Evolutionary conservation across 2,113 vertebrate species (phyloP).

Genomic region (Lophius piscatorius): DNA sequence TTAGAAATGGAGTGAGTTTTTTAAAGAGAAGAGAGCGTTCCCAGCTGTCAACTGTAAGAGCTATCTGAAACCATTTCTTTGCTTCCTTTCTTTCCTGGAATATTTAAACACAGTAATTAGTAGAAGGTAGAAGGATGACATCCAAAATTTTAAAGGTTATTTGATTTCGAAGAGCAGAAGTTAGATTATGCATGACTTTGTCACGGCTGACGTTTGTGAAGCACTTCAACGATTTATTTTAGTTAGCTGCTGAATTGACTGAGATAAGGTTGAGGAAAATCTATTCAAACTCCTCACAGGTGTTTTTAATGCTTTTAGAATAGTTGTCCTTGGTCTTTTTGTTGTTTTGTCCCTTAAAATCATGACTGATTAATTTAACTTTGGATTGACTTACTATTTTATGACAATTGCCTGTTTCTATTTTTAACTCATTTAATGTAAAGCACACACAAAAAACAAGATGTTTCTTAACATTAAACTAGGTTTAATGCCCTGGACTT

Average conservation of each 20-base stretch:
- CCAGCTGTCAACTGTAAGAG: too few species aligned
- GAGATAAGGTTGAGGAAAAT: slow-evolving; percentile 12
- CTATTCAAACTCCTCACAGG: not conserved
- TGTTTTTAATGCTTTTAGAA: slow-evolving; percentile 7
- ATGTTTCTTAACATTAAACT: too few species aligned
- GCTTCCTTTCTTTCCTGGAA: not conserved
- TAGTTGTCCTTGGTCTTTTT: slow-evolving; percentile 12
- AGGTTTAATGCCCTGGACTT: too few species aligned
- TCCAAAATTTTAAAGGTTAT: not conserved
- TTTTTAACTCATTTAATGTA: too few species aligned
- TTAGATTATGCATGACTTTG: slow-evolving; percentile 10
- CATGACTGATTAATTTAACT: too few species aligned
- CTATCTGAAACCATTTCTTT: too few species aligned
- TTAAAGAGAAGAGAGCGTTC: too few species aligned
- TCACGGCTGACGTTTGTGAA: slow-evolving; percentile 21
- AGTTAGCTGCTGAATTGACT: slow-evolving; percentile 5
- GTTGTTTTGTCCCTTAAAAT: not conserved
- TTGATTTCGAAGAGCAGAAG: slow-evolving; percentile 2
- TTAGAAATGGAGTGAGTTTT: too few species aligned
- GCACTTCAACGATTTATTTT: slow-evolving; percentile 19
- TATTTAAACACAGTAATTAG: not conserved
- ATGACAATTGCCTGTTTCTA: too few species aligned
- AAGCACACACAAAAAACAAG: too few species aligned
- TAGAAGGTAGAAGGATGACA: not conserved
- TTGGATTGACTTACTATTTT: too few species aligned